phyloP scores from a whole-genome alignment of 2,797 vertebrate species.

The Peromyscus melanophrys region DNA sequence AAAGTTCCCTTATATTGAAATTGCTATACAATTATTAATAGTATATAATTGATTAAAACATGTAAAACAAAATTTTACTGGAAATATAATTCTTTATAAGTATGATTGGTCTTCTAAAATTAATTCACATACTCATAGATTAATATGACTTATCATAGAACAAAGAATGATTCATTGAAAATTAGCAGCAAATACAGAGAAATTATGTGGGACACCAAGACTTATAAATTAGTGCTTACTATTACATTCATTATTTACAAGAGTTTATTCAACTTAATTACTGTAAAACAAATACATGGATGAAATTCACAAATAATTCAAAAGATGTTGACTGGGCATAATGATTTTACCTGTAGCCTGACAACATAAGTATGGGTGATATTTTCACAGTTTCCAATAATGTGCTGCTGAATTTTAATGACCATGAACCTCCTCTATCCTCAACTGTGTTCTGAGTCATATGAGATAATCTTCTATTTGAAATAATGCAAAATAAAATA shows the following conservation, averaged over 20 bases:
- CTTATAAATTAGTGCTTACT: slow-evolving; percentile 28
- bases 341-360: not conserved
- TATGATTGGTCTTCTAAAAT: slow-evolving; percentile 64
- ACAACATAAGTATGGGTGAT: not conserved
- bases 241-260: not conserved
- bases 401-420: slow-evolving; percentile 6
- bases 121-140: slow-evolving; percentile 64
- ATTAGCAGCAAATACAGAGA: slow-evolving; percentile 51
- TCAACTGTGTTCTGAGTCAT: not conserved
- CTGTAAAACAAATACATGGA: slow-evolving; percentile 3
- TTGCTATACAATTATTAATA: slow-evolving; percentile 74
- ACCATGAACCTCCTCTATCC: not conserved
- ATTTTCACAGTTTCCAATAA: not conserved
- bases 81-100: slow-evolving; percentile 74
- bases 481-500: slow-evolving; percentile 25
- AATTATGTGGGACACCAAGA: not conserved
- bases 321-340: not conserved
- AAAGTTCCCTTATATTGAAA: slow-evolving; percentile 69
- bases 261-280: slow-evolving; percentile 17
- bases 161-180: slow-evolving; percentile 59
- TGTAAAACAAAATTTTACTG: slow-evolving; percentile 76
- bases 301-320: slow-evolving; percentile 11
- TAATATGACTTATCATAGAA: slow-evolving; percentile 60
- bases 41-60: slow-evolving; percentile 78
- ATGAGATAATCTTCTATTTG: not conserved